These are phyloP conservation scores for Arctopsyche grandis DNA, from an alignment of 1,140 invertebrate species.

Conservation along the genomic window DNA sequence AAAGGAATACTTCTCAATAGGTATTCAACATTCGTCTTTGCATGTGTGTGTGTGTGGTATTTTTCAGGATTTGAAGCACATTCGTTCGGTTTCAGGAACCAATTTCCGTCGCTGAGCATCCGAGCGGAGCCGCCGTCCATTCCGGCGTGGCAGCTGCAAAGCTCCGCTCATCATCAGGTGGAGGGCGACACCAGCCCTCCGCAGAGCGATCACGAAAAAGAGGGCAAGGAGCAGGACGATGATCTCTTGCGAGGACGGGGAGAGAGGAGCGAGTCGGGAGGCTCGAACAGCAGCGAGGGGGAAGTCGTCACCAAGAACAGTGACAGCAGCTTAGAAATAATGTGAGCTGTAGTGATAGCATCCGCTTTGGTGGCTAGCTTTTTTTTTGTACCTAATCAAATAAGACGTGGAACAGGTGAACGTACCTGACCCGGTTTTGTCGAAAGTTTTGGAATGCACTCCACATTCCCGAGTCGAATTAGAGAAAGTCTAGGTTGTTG, in stretches of 20 bases:
- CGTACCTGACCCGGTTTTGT: too few relatives aligned
- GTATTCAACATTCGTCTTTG: constrained; percentile 56
- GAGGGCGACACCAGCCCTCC: constrained; percentile 56
- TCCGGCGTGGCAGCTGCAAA: constrained; percentile 79
- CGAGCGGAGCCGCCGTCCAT: constrained; percentile 76
- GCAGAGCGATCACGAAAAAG: constrained; percentile 56
- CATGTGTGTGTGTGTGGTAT: neutral
- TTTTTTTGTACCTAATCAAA: neutral
- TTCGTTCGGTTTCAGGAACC: constrained; percentile 67
- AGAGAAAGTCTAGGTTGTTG: too few relatives aligned
- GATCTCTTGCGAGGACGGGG: constrained; percentile 55
- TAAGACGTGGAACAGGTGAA: too few relatives aligned
- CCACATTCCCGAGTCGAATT: too few relatives aligned
- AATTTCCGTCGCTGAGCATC: constrained; percentile 73
- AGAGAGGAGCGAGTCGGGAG: constrained; percentile 64
- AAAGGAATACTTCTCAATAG: constrained; percentile 81
- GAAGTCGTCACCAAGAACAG: constrained; percentile 75
- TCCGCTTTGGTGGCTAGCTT: neutral
- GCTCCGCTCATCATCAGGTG: constrained; percentile 56
- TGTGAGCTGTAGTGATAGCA: constrained; percentile 62
- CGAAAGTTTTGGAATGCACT: too few relatives aligned
- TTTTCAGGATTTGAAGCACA: neutral
- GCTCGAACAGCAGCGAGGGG: constrained; percentile 71
- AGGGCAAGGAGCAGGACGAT: constrained; percentile 58
- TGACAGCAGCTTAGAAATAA: constrained; percentile 76